Percentiles rank a stretch among this genome's conserved stretches.
phyloP scores from a whole-genome alignment of 2,113 vertebrate genomes.

The Amblyopsis rosae region DNA sequence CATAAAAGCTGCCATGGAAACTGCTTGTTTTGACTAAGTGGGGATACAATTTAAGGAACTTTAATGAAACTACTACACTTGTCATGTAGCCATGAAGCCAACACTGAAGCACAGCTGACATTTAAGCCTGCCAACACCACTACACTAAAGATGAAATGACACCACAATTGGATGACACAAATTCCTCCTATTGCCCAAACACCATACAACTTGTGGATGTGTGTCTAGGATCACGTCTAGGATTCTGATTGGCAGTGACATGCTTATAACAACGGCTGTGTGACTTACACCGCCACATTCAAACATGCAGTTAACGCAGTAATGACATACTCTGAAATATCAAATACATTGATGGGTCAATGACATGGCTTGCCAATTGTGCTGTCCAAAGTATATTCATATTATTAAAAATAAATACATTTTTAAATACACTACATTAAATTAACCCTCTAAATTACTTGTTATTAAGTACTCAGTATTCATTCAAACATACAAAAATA shows the following conservation, averaged over 20 bases:
- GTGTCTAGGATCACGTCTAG: constrained; percentile 2
- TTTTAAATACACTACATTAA: background rate
- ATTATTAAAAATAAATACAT: constrained; percentile 1
- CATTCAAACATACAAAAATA: constrained; percentile 8
- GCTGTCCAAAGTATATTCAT: constrained; percentile 17
- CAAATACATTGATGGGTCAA: background rate
- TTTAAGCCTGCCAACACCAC: constrained; percentile 4
- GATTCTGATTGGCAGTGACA: constrained; percentile 65
- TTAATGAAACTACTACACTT: too few species aligned
- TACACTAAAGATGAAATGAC: constrained; percentile 35
- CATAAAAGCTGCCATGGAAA: constrained; percentile 16
- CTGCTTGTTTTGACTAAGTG: background rate
- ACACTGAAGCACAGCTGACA: constrained; percentile 4
- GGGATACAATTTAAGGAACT: too few species aligned
- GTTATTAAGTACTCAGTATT: constrained; percentile 3
- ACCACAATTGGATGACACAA: constrained; percentile 40
- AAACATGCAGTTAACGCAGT: too few species aligned
- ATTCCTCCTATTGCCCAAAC: constrained; percentile 39
- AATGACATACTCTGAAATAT: too few species aligned
- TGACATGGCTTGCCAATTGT: background rate
- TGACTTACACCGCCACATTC: constrained; percentile 8
- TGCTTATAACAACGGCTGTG: constrained; percentile 34
- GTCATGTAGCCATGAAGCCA: too few species aligned
- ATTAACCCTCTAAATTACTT: background rate
- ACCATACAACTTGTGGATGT: constrained; percentile 20